Evolutionary conservation across 1,140 invertebrate genomes (phyloP).

Genomic region (Trissolcus basalis): DNA sequence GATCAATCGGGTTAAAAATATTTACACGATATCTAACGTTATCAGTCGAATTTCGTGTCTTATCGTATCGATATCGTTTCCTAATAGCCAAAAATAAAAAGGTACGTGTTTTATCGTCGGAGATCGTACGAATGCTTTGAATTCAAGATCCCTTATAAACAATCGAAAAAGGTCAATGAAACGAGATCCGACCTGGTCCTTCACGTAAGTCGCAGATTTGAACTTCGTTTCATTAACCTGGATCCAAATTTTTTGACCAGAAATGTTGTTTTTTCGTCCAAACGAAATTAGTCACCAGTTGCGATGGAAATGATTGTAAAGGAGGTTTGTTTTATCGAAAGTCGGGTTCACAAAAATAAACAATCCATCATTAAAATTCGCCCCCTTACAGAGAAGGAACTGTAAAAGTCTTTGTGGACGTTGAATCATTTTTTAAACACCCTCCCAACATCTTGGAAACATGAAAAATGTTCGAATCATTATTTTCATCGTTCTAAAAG

Average conservation of each 20-base stretch:
- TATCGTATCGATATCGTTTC: constrained; percentile 23
- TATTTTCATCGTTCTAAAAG: too few species aligned
- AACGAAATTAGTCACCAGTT: background rate
- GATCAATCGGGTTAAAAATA: constrained; percentile 22
- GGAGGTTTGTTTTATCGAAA: constrained; percentile 35
- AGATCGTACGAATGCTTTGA: constrained; percentile 18
- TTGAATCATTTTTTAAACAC: too few species aligned
- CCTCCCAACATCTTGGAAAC: too few species aligned
- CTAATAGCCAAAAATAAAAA: constrained; percentile 11
- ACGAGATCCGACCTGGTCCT: background rate
- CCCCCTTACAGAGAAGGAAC: too few species aligned
- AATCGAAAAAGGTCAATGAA: constrained; percentile 27
- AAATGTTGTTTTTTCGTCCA: too few species aligned
- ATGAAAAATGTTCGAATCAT: too few species aligned
- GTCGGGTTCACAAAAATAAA: constrained; percentile 19
- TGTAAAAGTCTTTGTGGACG: too few species aligned
- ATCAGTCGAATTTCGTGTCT: constrained; percentile 28
- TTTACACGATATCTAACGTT: constrained; percentile 14
- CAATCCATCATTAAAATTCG: background rate
- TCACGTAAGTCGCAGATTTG: too few species aligned
- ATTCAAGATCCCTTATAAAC: background rate
- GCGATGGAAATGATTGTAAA: constrained; percentile 20
- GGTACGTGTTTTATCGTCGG: constrained; percentile 36
- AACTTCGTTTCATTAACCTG: background rate
- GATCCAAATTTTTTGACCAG: background rate